Conservation (phyloP, 2,888 invertebrate genomes). For the Meteorus cinctellus region DNA sequence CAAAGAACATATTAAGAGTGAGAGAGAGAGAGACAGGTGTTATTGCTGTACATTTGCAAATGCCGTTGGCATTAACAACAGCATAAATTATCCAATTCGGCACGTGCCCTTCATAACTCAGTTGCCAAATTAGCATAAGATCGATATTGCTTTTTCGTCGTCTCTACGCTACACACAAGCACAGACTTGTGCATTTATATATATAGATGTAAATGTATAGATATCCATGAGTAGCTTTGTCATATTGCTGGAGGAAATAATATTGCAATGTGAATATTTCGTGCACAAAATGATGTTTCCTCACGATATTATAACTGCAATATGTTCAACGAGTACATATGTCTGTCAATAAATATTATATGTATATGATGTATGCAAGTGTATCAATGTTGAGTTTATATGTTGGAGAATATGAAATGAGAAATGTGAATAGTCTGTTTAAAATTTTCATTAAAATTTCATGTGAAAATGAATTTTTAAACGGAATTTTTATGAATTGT, state of each 20-base stretch:
- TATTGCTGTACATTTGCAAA: slow-evolving; percentile 24
- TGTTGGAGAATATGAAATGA: too few species aligned
- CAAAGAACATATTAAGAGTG: not conserved
- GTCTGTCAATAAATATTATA: not conserved
- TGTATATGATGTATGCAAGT: too few species aligned
- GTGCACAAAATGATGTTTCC: not conserved
- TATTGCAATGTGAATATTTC: not conserved
- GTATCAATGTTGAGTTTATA: too few species aligned
- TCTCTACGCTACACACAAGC: not conserved
- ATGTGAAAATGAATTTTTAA: too few species aligned
- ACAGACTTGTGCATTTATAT: not conserved
- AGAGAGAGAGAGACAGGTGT: not conserved
- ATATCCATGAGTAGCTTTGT: slow-evolving; percentile 9
- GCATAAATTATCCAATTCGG: slow-evolving; percentile 66
- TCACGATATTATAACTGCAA: not conserved
- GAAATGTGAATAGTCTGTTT: too few species aligned
- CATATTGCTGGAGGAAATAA: slow-evolving; percentile 16
- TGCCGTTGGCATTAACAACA: slow-evolving; percentile 59
- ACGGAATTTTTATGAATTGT: too few species aligned
- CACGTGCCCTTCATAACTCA: slow-evolving; percentile 67
- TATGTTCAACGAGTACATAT: not conserved
- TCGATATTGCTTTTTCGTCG: slow-evolving; percentile 65
- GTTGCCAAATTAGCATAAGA: slow-evolving; percentile 66
- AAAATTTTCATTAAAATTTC: too few species aligned
- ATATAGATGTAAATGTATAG: not conserved